A percentile compares a stretch with the other conserved stretches of the same genome.
Conservation (phyloP, 2,113 vertebrate genomes). For the Phyllopteryx taeniolatus region DNA sequence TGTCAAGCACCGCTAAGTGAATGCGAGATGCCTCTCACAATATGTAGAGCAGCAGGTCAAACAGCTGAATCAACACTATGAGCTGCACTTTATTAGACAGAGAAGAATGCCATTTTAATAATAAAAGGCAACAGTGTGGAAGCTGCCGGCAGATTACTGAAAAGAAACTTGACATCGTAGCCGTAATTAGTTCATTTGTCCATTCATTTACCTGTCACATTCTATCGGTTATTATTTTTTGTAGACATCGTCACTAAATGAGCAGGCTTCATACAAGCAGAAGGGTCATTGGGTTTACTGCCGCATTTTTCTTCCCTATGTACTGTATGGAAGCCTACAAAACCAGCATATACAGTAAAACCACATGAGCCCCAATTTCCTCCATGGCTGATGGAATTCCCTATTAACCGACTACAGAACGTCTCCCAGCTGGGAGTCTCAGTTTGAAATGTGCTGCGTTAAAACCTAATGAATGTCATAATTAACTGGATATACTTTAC, state of each 20-base stretch:
- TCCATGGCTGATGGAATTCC: constrained; percentile 55
- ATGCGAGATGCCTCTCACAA: neutral
- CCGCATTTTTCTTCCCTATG: neutral
- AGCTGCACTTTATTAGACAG: neutral
- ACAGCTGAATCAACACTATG: neutral
- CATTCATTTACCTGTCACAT: neutral
- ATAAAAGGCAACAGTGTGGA: neutral
- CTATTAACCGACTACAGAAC: constrained; percentile 46
- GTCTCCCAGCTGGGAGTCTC: constrained; percentile 54
- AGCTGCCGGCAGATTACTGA: neutral
- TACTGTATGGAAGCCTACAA: constrained; percentile 18
- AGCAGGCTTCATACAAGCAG: neutral
- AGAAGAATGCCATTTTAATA: neutral
- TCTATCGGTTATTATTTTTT: neutral
- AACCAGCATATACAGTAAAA: constrained; percentile 25
- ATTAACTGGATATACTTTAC: constrained; percentile 64
- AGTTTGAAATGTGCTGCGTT: constrained; percentile 47
- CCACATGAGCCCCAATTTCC: constrained; percentile 36
- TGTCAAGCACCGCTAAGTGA: neutral
- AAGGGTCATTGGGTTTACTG: constrained; percentile 6
- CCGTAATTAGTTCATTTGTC: neutral
- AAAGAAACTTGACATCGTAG: neutral
- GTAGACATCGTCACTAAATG: neutral
- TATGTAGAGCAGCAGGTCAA: neutral
- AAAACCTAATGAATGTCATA: constrained; percentile 62